Percentiles rank a stretch among this genome's conserved stretches.
phyloP scores from a whole-genome alignment of 2,113 vertebrate genomes.

The Poecile atricapillus region DNA sequence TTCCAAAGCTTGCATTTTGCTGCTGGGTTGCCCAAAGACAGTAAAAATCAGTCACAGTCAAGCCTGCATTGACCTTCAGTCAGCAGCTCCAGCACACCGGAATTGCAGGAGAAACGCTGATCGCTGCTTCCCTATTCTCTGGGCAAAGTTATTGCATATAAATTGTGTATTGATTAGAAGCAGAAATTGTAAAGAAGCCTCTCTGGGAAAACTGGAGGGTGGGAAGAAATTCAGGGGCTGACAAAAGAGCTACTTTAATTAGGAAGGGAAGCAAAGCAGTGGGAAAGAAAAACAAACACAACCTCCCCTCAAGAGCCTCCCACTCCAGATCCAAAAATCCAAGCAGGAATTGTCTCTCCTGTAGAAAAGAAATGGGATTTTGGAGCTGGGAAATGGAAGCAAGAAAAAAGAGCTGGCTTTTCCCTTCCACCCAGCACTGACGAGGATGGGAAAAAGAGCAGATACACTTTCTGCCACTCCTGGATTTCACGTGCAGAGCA shows the following conservation, averaged over 20 bases:
- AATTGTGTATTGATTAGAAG: constrained; percentile 19
- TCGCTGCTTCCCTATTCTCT: background rate
- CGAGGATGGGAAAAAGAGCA: background rate
- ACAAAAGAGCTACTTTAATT: background rate
- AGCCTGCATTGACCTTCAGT: constrained; percentile 17
- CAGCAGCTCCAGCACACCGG: background rate
- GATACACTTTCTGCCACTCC: background rate
- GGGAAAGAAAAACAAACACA: background rate
- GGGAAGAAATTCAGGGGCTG: background rate
- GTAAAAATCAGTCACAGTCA: constrained; percentile 44
- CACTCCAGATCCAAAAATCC: background rate
- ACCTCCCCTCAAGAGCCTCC: background rate
- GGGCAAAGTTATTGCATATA: background rate
- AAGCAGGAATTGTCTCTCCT: background rate
- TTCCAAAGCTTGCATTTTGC: constrained; percentile 39
- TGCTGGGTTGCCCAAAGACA: constrained; percentile 24
- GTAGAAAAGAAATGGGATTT: background rate
- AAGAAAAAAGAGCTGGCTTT: background rate
- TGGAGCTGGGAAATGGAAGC: background rate
- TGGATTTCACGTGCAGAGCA: background rate
- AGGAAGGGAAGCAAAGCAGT: background rate
- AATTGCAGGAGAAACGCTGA: background rate
- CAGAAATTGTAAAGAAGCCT: background rate
- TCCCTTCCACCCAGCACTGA: background rate
- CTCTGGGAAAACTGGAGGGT: background rate